These are phyloP conservation scores for Gasterosteus aculeatus DNA, from an alignment of 2,113 vertebrate species.

Conservation along the genomic window DNA sequence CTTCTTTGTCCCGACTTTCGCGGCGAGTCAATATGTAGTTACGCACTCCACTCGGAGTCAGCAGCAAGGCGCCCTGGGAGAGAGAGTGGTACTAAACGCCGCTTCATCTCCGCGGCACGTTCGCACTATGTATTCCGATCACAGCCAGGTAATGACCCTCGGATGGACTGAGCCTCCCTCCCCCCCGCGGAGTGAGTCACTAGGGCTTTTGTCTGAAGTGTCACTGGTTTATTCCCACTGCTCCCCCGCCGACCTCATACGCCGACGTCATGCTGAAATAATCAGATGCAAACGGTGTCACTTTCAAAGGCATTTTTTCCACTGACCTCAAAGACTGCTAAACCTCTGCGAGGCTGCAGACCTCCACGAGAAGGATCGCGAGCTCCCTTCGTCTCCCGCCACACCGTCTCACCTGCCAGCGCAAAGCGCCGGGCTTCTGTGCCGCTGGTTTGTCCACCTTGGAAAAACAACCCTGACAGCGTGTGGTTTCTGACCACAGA, in stretches of 20 bases:
- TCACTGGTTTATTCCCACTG: slow-evolving; percentile 46
- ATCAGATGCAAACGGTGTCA: slow-evolving; percentile 2
- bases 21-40: slow-evolving; percentile 68
- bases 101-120: slow-evolving; percentile 49
- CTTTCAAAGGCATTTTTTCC: neutral
- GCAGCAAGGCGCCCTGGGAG: slow-evolving; percentile 39
- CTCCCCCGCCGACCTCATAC: neutral
- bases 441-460: slow-evolving; percentile 21
- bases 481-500: slow-evolving; percentile 36
- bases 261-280: slow-evolving; percentile 1
- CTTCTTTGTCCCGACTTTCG: slow-evolving; percentile 17
- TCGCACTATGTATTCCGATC: slow-evolving; percentile 66
- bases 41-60: slow-evolving; percentile 57
- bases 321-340: neutral
- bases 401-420: slow-evolving; percentile 23
- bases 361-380: slow-evolving; percentile 9
- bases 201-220: slow-evolving; percentile 46
- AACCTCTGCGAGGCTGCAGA: neutral
- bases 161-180: slow-evolving; percentile 43
- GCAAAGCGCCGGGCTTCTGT: neutral
- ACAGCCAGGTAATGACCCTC: slow-evolving; percentile 67
- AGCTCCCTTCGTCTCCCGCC: slow-evolving; percentile 21
- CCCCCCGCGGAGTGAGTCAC: slow-evolving; percentile 27
- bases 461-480: slow-evolving; percentile 35
- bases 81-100: slow-evolving; percentile 55